phyloP scores from a whole-genome alignment of 2,888 invertebrate genomes.

The Scrobipalpa atriplicella region DNA sequence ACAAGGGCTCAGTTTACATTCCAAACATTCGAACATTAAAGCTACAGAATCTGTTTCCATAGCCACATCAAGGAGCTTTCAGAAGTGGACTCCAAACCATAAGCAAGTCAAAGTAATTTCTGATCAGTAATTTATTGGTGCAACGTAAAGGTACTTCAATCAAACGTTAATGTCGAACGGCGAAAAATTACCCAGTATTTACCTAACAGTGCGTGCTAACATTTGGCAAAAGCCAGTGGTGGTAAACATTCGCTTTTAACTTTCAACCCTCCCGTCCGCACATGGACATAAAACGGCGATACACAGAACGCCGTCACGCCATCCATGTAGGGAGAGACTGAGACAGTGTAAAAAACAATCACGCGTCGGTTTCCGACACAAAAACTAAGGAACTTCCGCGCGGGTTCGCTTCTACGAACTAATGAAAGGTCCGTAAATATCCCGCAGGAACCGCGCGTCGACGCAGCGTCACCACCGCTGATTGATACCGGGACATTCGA shows the following conservation, averaged over 20 bases:
- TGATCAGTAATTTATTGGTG: neutral
- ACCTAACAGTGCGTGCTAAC: neutral
- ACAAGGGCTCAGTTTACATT: constrained; percentile 45
- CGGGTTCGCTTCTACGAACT: constrained; percentile 72
- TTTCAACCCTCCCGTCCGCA: constrained; percentile 13
- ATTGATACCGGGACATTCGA: constrained; percentile 75
- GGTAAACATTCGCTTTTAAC: neutral
- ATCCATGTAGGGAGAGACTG: constrained; percentile 29
- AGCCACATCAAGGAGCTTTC: constrained; percentile 47
- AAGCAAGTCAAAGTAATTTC: neutral
- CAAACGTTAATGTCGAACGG: neutral
- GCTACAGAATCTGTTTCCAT: constrained; percentile 42
- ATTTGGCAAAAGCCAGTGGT: constrained; percentile 9
- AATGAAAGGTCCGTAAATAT: constrained; percentile 78
- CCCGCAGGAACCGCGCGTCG: constrained; percentile 64
- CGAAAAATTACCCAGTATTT: neutral
- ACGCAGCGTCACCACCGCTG: constrained; percentile 54
- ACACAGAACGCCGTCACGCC: constrained; percentile 45
- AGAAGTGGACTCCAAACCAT: constrained; percentile 20
- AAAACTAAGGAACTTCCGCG: constrained; percentile 71
- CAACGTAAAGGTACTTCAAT: neutral
- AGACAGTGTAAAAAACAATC: constrained; percentile 62
- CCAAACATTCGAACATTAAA: constrained; percentile 45
- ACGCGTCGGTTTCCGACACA: constrained; percentile 74
- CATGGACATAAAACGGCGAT: constrained; percentile 35